Conservation (phyloP, 1,140 invertebrate genomes). For the Hylyphantes graminicola region DNA sequence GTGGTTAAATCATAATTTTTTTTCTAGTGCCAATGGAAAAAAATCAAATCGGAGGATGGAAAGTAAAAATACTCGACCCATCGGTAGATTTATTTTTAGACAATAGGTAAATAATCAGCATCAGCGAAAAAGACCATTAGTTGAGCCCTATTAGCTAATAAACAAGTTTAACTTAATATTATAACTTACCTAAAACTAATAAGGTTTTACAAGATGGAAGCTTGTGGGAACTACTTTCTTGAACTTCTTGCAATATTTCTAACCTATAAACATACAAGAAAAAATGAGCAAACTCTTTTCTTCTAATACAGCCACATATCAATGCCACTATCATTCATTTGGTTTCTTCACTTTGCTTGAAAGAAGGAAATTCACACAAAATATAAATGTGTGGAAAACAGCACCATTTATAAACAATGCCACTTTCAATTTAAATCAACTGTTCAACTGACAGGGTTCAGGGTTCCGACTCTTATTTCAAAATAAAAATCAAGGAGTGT, state of each 20-base stretch:
- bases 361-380: background rate
- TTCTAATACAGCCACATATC: background rate
- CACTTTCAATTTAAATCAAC: background rate
- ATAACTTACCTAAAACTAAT: slow-evolving; percentile 70
- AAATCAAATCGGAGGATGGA: too few relatives aligned
- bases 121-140: too few relatives aligned
- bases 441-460: too few relatives aligned
- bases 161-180: too few relatives aligned
- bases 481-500: too few relatives aligned
- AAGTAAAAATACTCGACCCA: too few relatives aligned
- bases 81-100: too few relatives aligned
- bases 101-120: too few relatives aligned
- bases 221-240: slow-evolving; percentile 70
- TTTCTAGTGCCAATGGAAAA: too few relatives aligned
- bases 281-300: background rate
- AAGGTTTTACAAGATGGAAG: slow-evolving; percentile 70
- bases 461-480: too few relatives aligned
- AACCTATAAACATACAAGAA: slow-evolving; percentile 65
- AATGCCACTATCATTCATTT: background rate
- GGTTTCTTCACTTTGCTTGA: background rate
- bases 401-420: background rate
- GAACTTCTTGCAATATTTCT: slow-evolving; percentile 71
- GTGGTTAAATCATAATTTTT: too few relatives aligned
- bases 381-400: background rate
- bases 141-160: too few relatives aligned